A percentile compares a stretch with the other conserved stretches of the same genome.
phyloP scores from a whole-genome alignment of 2,888 invertebrate species.

The Altica lythri region DNA sequence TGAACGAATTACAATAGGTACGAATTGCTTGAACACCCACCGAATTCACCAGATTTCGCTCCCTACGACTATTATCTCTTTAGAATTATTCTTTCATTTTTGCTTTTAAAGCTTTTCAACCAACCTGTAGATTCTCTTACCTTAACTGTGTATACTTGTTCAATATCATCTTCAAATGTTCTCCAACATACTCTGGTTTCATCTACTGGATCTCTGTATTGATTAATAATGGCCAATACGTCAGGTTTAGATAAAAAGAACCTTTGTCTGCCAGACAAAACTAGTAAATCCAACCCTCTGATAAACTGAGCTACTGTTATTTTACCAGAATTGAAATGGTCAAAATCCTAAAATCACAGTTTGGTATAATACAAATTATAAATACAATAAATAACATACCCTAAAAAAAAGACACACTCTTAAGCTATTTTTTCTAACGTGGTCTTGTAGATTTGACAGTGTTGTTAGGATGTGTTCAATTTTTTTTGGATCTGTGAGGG shows the following conservation, averaged over 20 bases:
- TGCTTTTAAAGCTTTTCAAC: too few species aligned
- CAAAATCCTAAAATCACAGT: slow-evolving; percentile 70
- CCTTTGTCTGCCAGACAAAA: slow-evolving; percentile 63
- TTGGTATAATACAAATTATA: neutral
- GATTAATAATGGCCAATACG: slow-evolving; percentile 65
- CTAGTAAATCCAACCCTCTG: slow-evolving; percentile 70
- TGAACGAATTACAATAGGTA: too few species aligned
- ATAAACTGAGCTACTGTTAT: slow-evolving; percentile 73
- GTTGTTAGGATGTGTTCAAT: slow-evolving; percentile 61
- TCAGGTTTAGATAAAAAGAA: slow-evolving; percentile 67
- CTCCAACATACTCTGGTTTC: slow-evolving; percentile 72
- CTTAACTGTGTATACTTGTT: slow-evolving; percentile 62
- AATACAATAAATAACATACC: neutral
- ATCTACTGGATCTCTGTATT: slow-evolving; percentile 76
- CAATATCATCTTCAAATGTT: slow-evolving; percentile 77
- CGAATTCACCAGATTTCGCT: too few species aligned
- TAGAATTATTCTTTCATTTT: too few species aligned
- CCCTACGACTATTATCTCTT: too few species aligned
- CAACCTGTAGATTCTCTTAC: slow-evolving; percentile 37
- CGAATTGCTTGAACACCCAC: too few species aligned
- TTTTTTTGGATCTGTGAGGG: slow-evolving; percentile 58
- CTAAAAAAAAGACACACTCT: slow-evolving; percentile 72
- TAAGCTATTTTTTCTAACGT: slow-evolving; percentile 67
- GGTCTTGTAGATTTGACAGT: slow-evolving; percentile 70
- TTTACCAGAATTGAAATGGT: slow-evolving; percentile 69